A percentile compares a stretch with the other conserved stretches of the same genome.
These are phyloP conservation scores for Melanostoma scalare DNA, from an alignment of 2,888 invertebrate genomes.

Conservation along the genomic window DNA sequence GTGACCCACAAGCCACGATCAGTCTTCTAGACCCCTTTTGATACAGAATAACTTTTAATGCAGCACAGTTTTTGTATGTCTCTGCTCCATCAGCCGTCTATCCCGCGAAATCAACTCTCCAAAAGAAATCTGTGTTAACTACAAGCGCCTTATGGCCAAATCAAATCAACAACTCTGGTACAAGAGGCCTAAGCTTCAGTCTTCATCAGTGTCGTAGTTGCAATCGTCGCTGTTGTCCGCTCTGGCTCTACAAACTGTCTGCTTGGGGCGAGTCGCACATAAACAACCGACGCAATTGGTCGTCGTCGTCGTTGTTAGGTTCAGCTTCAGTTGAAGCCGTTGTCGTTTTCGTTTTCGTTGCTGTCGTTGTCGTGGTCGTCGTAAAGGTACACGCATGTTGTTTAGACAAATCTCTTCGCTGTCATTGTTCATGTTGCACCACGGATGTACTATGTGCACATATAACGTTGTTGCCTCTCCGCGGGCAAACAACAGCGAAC, in stretches of 20 bases:
- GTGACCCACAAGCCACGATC: conserved; percentile 37
- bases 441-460: conserved; percentile 52
- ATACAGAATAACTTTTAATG: conserved; percentile 43
- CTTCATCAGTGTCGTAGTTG: conserved; percentile 42
- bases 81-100: conserved; percentile 36
- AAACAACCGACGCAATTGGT: conserved; percentile 63
- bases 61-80: conserved; percentile 14
- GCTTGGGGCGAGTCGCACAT: conserved; percentile 60
- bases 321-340: background rate
- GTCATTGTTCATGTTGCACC: conserved; percentile 65
- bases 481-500: conserved; percentile 41
- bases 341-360: conserved; percentile 22
- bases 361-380: conserved; percentile 24
- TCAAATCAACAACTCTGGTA: conserved; percentile 53
- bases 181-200: conserved; percentile 25
- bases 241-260: conserved; percentile 49
- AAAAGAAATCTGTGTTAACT: conserved; percentile 49
- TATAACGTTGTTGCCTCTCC: conserved; percentile 35
- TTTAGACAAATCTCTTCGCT: conserved; percentile 64
- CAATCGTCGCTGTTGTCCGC: conserved; percentile 20
- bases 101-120: conserved; percentile 33
- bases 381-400: conserved; percentile 64
- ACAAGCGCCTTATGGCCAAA: conserved; percentile 59
- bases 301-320: conserved; percentile 36
- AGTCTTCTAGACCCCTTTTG: conserved; percentile 27